These are phyloP conservation scores for Crypturellus tataupa DNA, from an alignment of 2,797 vertebrate species.

Conservation along the genomic window DNA sequence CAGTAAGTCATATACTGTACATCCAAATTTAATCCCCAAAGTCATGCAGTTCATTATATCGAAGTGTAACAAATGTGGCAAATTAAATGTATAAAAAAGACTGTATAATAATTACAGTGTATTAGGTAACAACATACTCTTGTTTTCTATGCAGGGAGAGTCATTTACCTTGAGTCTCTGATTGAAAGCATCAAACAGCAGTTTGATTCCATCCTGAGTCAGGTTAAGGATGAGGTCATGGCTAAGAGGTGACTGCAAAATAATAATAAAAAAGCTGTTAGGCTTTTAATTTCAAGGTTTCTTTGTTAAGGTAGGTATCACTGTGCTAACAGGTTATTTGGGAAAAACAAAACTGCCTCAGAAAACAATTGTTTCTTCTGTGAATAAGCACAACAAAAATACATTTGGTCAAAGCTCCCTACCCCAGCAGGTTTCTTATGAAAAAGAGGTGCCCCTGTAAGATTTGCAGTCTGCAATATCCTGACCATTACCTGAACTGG, in stretches of 20 bases:
- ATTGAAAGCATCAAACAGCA: slow-evolving; percentile 99
- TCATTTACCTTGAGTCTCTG: slow-evolving; percentile 96
- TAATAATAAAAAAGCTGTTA: slow-evolving; percentile 37
- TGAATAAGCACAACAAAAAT: neutral
- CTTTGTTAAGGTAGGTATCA: neutral
- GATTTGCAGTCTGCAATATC: neutral
- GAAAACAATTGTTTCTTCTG: neutral
- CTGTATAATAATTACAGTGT: neutral
- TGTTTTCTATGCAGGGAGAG: neutral
- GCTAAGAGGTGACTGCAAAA: slow-evolving; percentile 93
- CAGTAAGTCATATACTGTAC: neutral
- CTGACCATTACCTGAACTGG: accelerated
- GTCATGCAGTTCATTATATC: neutral
- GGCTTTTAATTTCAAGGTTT: neutral
- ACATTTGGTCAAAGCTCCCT: neutral
- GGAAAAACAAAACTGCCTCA: neutral
- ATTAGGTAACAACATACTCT: neutral
- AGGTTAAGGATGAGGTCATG: slow-evolving; percentile 99
- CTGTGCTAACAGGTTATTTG: neutral
- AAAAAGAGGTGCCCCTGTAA: neutral
- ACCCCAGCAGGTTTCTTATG: neutral
- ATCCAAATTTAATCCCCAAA: neutral
- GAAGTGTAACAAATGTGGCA: accelerated
- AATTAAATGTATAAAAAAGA: neutral
- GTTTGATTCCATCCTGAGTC: slow-evolving; percentile 99